Base-by-base conservation (phyloP, 1,140 invertebrate species). In the Steinernema khuongi region DNA sequence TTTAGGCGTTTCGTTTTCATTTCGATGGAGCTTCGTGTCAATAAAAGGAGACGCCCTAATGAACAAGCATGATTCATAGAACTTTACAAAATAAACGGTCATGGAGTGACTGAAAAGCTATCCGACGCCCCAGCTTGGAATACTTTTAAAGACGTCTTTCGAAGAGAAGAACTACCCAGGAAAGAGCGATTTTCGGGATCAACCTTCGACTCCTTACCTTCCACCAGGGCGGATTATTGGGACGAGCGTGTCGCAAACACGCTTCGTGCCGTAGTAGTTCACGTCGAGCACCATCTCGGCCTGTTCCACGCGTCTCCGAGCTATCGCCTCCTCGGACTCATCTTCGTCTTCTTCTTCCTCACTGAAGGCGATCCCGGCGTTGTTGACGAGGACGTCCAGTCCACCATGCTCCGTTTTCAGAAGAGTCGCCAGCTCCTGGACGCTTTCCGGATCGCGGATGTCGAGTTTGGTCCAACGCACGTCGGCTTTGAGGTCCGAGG, bases 201-300 rank as follows among this genome's bases (percentile, higher is more conserved):
- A n/a, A n/a, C n/a, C n/a, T n/a, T n/a, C n/a, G n/a, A n/a, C 50
- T 60, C 14, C 22, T 14, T 60, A 60, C 50, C 50, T 60, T 60
- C 50, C 50, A 4, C 50, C 50, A 14, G 50, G 50, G 14, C 50
- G 50, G 14, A 60, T 60, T 14, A 60, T 60, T 26, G 50, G 50
- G 4, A 60, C 19, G 4, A 60, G 26, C 14, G 50, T 22, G 7
- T 60, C 22, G 50, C 50, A 60, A 60, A 60, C 50, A n/a, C 50
- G 50, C 50, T 60, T 60, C 50, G 50, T 60, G 11, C 50, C 50
- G 50, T 60, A 60, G 19, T 60, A 60, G 50, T 60, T 60, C 7
- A 60, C 19, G 22, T 60, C 50, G 50, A 60, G 50, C 11, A 60
- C 50, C 50, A 22, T n/a, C 19, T 60, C 11, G 14, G 19, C 22